These are phyloP conservation scores for fruit fly (Drosophila melanogaster) DNA, from an alignment of 1,140 invertebrate genomes.

Conservation along the genomic window DNA sequence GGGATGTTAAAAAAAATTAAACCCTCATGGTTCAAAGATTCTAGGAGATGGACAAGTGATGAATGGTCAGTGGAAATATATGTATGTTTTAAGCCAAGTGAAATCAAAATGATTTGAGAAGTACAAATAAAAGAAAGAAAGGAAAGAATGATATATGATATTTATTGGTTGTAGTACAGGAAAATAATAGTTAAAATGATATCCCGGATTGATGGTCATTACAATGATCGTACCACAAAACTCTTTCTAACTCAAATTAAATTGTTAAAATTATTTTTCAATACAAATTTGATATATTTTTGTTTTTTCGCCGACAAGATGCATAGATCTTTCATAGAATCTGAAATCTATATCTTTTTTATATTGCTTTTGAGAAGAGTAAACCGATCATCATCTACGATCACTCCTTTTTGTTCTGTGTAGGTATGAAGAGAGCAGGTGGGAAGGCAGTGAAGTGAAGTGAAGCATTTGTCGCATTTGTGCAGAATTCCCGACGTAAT, in stretches of 20 bases:
- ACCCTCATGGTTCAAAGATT: neutral
- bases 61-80: too few species aligned
- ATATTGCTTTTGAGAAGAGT: neutral
- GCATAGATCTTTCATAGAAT: too few species aligned
- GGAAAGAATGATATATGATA: too few species aligned
- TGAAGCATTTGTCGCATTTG: slow-evolving; percentile 54
- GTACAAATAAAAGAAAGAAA: neutral
- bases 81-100: too few species aligned
- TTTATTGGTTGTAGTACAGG: too few species aligned
- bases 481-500: slow-evolving; percentile 64
- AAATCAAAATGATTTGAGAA: neutral
- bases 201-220: too few species aligned
- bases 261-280: neutral
- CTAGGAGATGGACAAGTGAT: neutral
- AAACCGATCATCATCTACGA: neutral
- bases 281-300: neutral
- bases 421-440: slow-evolving; percentile 11
- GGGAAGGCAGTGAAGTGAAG: slow-evolving; percentile 52
- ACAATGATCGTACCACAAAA: too few species aligned
- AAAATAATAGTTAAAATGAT: too few species aligned
- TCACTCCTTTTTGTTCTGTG: neutral
- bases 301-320: too few species aligned
- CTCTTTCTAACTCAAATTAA: too few species aligned
- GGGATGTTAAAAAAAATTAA: neutral
- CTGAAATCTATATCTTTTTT: too few species aligned